Conservation (phyloP, 2,113 vertebrate species). For the Poicephalus meyeri region DNA sequence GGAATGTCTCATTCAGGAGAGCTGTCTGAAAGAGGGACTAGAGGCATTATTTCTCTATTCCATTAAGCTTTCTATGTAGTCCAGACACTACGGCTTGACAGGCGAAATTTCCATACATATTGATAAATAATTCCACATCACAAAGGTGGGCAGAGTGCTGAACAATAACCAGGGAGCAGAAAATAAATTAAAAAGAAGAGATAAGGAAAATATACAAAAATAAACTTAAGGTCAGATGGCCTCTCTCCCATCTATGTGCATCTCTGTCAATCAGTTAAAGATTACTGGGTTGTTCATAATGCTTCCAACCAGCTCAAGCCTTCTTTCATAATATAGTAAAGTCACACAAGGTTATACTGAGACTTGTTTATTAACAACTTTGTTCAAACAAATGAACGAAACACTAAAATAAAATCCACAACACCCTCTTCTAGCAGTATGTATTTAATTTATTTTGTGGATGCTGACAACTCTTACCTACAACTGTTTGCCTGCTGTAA, state of each 20-base stretch:
- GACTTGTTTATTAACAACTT: neutral
- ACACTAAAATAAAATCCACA: neutral
- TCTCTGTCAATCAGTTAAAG: neutral
- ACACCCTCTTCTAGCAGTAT: neutral
- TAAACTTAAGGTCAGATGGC: neutral
- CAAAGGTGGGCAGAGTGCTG: neutral
- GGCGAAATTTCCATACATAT: neutral
- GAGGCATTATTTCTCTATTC: neutral
- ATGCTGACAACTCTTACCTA: neutral
- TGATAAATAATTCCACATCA: neutral
- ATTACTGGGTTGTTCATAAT: neutral
- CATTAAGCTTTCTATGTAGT: neutral
- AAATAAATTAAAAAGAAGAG: neutral
- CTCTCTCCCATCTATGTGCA: neutral
- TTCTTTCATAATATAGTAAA: neutral
- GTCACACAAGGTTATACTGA: neutral
- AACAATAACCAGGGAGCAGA: neutral
- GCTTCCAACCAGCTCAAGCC: neutral
- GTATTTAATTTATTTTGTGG: neutral
- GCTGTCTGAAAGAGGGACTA: neutral
- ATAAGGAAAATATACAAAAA: neutral
- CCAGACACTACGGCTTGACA: neutral
- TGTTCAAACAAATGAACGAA: neutral
- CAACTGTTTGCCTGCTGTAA: neutral
- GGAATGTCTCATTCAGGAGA: neutral